Conservation (phyloP, 2,113 vertebrate species). For the Bubo bubo region DNA sequence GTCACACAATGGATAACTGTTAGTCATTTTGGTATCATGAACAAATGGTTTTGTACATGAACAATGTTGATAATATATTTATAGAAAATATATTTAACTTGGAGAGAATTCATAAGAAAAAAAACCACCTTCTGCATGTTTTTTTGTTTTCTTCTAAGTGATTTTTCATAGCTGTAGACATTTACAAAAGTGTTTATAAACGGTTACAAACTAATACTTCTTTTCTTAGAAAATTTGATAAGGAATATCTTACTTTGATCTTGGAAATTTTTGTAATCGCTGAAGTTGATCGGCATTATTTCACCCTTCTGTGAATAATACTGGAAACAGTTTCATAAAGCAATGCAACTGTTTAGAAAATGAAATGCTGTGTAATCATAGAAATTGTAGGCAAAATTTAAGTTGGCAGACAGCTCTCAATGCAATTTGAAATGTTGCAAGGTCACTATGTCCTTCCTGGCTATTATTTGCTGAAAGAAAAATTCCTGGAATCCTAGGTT, state of each 20-base stretch:
- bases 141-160: neutral
- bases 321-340: neutral
- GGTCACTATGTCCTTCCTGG: constrained; percentile 14
- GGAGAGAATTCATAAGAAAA: neutral
- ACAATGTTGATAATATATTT: neutral
- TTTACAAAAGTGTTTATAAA: neutral
- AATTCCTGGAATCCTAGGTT: constrained; percentile 43
- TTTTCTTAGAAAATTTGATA: neutral
- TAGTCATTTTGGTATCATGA: neutral
- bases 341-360: neutral
- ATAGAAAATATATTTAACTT: neutral
- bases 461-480: constrained; percentile 22
- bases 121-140: neutral
- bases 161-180: neutral
- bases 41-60: neutral
- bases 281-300: neutral
- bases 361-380: neutral
- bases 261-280: neutral
- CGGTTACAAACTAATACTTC: neutral
- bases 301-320: neutral
- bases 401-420: neutral
- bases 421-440: neutral
- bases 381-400: neutral
- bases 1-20: neutral
- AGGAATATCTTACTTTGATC: neutral